phyloP scores from a whole-genome alignment of 2,797 vertebrate species.

The Hippoglossus hippoglossus region DNA sequence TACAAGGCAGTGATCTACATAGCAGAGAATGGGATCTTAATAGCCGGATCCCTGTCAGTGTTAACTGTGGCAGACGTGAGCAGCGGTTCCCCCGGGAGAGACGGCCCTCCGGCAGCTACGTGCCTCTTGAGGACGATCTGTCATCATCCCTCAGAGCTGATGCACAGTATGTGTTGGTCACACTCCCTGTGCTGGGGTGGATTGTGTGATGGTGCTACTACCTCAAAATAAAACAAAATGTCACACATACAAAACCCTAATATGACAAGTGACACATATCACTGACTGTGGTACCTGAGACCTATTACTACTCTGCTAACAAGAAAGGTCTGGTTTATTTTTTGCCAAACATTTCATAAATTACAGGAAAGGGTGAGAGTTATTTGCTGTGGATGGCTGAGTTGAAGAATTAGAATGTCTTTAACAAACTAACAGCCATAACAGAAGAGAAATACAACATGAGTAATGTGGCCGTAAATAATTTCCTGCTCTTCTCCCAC shows the following conservation, averaged over 20 bases:
- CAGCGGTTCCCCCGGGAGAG: conserved; percentile 34
- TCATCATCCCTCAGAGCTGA: conserved; percentile 48
- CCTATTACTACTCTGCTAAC: not conserved
- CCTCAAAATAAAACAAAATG: conserved; percentile 29
- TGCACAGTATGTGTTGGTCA: conserved; percentile 49
- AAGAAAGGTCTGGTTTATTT: conserved; percentile 1
- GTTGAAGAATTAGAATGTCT: conserved; percentile 38
- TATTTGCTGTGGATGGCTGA: conserved; percentile 34
- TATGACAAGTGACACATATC: not conserved
- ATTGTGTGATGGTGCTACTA: conserved; percentile 18
- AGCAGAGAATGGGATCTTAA: conserved; percentile 52
- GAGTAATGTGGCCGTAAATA: conserved; percentile 76
- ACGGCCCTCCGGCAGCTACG: conserved; percentile 45
- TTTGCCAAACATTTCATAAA: not conserved
- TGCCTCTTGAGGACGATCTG: conserved; percentile 54
- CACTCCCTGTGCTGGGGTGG: conserved; percentile 16
- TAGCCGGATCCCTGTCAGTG: conserved; percentile 47
- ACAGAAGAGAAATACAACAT: conserved; percentile 50
- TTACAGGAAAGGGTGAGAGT: not conserved
- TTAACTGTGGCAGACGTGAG: conserved; percentile 54
- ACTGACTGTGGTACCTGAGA: not conserved
- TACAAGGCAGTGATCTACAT: conserved; percentile 47
- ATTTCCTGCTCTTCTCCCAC: conserved; percentile 46
- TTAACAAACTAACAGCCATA: conserved; percentile 41
- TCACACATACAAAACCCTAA: not conserved